Conservation (phyloP, 2,888 invertebrate species). For the Lepidochrysops patricia region DNA sequence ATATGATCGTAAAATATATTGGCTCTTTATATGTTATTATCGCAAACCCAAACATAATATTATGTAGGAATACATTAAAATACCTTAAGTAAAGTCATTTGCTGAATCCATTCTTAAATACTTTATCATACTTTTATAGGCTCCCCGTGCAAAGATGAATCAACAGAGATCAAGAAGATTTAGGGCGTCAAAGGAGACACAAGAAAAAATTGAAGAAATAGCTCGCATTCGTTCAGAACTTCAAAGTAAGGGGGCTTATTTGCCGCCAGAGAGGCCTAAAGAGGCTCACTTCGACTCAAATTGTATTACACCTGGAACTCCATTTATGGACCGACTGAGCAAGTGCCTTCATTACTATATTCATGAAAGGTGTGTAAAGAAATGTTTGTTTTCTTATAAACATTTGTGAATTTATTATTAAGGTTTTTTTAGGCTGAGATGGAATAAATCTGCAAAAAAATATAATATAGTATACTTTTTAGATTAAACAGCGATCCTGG, state of each 20-base stretch:
- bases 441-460: too few relatives aligned
- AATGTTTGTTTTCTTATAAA: constrained; percentile 21
- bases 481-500: constrained; percentile 94
- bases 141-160: constrained; percentile 99
- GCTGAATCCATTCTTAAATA: neutral
- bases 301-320: constrained; percentile 99
- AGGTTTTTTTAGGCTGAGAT: too few relatives aligned
- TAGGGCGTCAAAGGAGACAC: constrained; percentile 95
- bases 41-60: neutral
- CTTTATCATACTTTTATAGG: constrained; percentile 53
- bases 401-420: too few relatives aligned
- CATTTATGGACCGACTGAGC: constrained; percentile 95
- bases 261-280: constrained; percentile 92
- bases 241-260: constrained; percentile 78
- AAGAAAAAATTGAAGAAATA: constrained; percentile 91
- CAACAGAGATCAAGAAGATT: constrained; percentile 98
- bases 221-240: constrained; percentile 85
- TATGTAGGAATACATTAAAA: too few relatives aligned
- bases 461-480: constrained; percentile 31
- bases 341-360: constrained; percentile 90
- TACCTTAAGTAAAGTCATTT: neutral
- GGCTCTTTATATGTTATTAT: neutral
- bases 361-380: constrained; percentile 76
- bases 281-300: constrained; percentile 98
- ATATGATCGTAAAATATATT: too few relatives aligned